Base-by-base conservation (phyloP, 2,113 vertebrate species). In the Scalopus aquaticus region DNA sequence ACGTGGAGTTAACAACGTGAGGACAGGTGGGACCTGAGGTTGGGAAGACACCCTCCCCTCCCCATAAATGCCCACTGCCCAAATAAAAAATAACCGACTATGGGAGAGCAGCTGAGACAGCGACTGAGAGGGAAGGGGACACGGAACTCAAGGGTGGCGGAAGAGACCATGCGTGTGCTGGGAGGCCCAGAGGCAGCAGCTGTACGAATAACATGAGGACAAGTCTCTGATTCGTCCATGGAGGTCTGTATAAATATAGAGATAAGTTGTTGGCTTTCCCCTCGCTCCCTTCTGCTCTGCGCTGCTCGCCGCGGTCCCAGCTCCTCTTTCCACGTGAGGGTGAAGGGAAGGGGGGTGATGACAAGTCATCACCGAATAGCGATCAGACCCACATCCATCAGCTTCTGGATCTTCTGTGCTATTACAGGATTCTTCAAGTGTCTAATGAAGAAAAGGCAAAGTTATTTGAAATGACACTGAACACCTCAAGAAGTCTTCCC, bases 361-460 rank as follows among this genome's bases (percentile, higher is more conserved):
- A 84, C 79, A 77, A 82, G 93, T 97, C 96, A 99, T 99, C 99
- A 99, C 98, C 99, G 99, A 96, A 99, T 99, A 65, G 99, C 99
- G 69, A 99, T 99, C 87, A 99, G 98, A 94, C 99, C 99, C 73
- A 99, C 98, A 76, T 99, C 99, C 96, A 99, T 99, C 89, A 99
- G 98, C 98, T 99, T 99, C 98, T 99, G 99, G 96, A 99, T 99
- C 98, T 99, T 99, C 98, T 99, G 99, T 35, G 99, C 99, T 87
- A 99, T 99, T 51, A 99, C 99, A 1, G 99, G 99, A 84, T 99
- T 99, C 98, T 99, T 99, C 85, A 99, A 97, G 98, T 99, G 99
- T 96, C 99, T 99, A 96, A 6, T 56, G 37, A 60, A 17, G 80
- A 85, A 96, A 24, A 67, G 10, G 49, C 28, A 9, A 74, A 54